Conservation (phyloP, 2,797 vertebrate genomes). For the Megaceryle alcyon region DNA sequence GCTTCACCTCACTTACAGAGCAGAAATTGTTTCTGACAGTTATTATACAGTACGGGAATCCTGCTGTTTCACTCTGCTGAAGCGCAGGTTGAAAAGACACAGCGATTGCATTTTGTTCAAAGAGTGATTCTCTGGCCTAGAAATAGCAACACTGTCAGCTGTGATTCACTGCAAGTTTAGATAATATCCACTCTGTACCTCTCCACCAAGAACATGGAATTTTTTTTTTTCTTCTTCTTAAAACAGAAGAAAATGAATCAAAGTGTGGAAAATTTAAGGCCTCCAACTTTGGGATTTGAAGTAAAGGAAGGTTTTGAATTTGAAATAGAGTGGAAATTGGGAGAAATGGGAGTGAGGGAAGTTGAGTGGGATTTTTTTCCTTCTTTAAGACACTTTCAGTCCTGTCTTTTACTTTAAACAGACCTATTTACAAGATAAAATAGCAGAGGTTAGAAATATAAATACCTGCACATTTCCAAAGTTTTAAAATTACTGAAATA, state of each 20-base stretch:
- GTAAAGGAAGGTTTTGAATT: constrained; percentile 12
- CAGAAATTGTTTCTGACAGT: constrained; percentile 99
- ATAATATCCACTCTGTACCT: constrained; percentile 77
- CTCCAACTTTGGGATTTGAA: constrained; percentile 13
- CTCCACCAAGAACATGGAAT: constrained; percentile 53
- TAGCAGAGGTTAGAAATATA: constrained; percentile 9
- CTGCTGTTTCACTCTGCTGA: constrained; percentile 85
- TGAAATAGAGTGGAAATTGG: constrained; percentile 3
- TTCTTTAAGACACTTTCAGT: neutral
- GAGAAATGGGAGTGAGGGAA: neutral
- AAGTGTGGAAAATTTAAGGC: constrained; percentile 8
- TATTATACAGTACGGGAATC: constrained; percentile 89
- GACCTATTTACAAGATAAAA: constrained; percentile 5
- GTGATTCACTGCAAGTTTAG: constrained; percentile 84
- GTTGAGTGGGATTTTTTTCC: neutral
- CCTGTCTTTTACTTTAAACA: neutral
- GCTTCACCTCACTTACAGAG: constrained; percentile 98
- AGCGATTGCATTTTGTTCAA: constrained; percentile 86
- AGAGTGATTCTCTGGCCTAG: constrained; percentile 82
- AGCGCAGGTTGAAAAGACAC: constrained; percentile 87
- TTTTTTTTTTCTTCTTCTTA: constrained; percentile 15
- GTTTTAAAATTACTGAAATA: neutral
- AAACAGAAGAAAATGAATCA: constrained; percentile 58
- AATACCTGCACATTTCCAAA: constrained; percentile 22
- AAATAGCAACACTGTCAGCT: constrained; percentile 85